These are phyloP conservation scores for Tetragnatha versicolor DNA, from an alignment of 1,140 invertebrate genomes.

Conservation along the genomic window DNA sequence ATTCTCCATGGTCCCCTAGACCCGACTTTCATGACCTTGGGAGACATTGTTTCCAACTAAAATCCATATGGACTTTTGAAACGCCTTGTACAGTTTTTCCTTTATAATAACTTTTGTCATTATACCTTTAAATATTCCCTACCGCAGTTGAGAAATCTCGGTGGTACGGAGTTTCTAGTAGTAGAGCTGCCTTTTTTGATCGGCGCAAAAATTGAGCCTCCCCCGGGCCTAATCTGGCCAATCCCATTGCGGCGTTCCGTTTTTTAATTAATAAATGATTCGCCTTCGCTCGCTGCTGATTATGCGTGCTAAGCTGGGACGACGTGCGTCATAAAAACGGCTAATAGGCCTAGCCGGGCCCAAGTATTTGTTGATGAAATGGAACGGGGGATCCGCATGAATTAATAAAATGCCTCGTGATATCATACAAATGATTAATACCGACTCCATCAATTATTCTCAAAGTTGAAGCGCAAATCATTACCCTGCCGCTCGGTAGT, in stretches of 20 bases:
- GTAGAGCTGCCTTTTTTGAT: no score
- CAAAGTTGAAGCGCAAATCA: conserved; percentile 53
- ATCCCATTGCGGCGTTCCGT: neutral
- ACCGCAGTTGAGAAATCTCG: no score
- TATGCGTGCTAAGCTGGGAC: neutral
- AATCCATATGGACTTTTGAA: no score
- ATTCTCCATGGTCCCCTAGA: no score
- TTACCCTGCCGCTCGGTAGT: conserved; percentile 52
- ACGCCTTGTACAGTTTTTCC: no score
- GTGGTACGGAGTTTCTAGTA: no score
- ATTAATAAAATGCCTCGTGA: conserved; percentile 54
- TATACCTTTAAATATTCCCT: no score
- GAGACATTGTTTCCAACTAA: no score
- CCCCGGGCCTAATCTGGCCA: no score
- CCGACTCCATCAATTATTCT: conserved; percentile 55
- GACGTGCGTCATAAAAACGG: conserved; percentile 50
- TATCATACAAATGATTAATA: conserved; percentile 56
- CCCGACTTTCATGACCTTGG: no score
- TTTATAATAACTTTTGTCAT: no score
- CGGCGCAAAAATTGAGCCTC: no score
- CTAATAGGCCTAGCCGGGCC: conserved; percentile 40
- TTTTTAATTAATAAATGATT: conserved; percentile 52
- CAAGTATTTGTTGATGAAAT: conserved; percentile 56
- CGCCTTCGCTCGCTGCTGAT: neutral
- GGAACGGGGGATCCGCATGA: conserved; percentile 48